Evolutionary conservation across 2,888 invertebrate genomes (phyloP), one percentile per base, ranked within the genome.

Genomic region (Ecdyonurus torrentis): DNA sequence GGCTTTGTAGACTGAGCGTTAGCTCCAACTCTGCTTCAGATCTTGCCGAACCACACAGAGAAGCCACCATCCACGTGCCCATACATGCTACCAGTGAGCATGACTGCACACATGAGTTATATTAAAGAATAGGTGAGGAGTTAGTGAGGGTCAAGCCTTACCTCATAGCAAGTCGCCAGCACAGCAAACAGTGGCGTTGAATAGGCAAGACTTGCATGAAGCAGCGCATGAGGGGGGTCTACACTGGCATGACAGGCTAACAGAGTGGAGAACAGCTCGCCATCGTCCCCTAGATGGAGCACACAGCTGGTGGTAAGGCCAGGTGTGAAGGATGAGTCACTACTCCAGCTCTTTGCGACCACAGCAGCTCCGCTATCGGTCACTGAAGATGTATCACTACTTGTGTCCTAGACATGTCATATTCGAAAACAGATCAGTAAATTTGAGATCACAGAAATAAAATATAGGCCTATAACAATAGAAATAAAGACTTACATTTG

Each of bases 101-200:
- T 23, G 83, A 83, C 83, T 83, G 67, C 59, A 74, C 73, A 66
- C 58, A 64, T 15, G n/a, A n/a, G n/a, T n/a, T n/a, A n/a, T n/a
- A n/a, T n/a, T n/a, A n/a, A n/a, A n/a, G n/a, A n/a, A n/a, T n/a
- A n/a, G n/a, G n/a, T n/a, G n/a, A n/a, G n/a, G n/a, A n/a, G n/a
- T n/a, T n/a, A n/a, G n/a, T n/a, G n/a, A n/a, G n/a, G n/a, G 50
- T 18, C 7, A 50, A 50, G 18, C 24, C 61, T 58, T 69, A 84
- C 85, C 79, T 86, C 85, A 70, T 85, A 86, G 70, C 83, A 84
- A 64, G 83, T 82, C 18, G 86, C 86, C 55, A 86, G 76, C 64
- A 86, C 78, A 15, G 83, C 82, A 7, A 86, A 75, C 63, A 85
- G 70, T 0, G 86, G 85, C 67, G 81, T 81, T 25, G 78, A 75